Evolutionary conservation across 1,140 invertebrate species (phyloP).

Genomic region (Drosophila sechellia): DNA sequence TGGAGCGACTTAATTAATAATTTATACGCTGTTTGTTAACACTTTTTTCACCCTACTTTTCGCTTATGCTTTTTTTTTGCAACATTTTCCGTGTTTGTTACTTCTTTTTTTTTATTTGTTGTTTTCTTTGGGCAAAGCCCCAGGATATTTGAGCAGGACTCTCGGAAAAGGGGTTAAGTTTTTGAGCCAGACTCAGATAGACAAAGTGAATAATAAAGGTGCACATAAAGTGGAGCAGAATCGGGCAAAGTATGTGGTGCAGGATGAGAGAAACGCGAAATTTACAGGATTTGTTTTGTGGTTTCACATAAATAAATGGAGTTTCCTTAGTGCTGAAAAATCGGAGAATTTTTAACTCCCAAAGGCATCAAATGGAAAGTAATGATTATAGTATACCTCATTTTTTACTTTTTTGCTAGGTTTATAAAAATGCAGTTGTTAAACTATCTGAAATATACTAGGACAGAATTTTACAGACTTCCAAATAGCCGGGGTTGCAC

Average conservation of each 20-base stretch:
- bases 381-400: no score
- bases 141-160: constrained; percentile 20
- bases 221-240: constrained; percentile 38
- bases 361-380: no score
- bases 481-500: no score
- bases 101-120: constrained; percentile 5
- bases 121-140: constrained; percentile 15
- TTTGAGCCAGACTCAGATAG: constrained; percentile 28
- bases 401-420: no score
- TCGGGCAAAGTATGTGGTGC: constrained; percentile 18
- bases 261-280: constrained; percentile 2
- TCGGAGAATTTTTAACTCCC: neutral
- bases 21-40: constrained; percentile 62
- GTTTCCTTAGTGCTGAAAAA: neutral
- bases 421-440: no score
- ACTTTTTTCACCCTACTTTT: constrained; percentile 23
- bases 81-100: constrained; percentile 30
- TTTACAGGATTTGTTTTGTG: constrained; percentile 16
- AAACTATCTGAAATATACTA: no score
- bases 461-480: no score
- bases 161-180: constrained; percentile 51
- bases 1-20: constrained; percentile 54
- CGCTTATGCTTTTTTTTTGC: neutral
- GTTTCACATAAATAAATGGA: constrained; percentile 26
- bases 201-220: constrained; percentile 24